These are phyloP conservation scores for Spodoptera littoralis DNA, from an alignment of 2,888 invertebrate genomes.

Conservation along the genomic window DNA sequence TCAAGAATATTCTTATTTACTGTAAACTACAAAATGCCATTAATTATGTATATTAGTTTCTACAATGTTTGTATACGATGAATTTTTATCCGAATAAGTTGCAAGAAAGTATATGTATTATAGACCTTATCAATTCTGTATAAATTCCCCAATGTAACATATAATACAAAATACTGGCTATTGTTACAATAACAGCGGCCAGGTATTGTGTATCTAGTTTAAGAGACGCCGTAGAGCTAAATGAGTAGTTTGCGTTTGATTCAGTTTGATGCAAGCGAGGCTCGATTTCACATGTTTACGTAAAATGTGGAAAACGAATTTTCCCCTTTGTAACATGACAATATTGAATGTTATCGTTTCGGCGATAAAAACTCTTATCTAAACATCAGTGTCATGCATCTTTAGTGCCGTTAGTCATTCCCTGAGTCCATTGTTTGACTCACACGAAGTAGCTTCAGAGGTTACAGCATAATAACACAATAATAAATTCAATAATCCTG, in stretches of 20 bases:
- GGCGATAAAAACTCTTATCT: constrained; percentile 33
- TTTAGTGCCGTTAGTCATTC: constrained; percentile 25
- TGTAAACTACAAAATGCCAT: no score
- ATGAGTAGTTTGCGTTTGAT: not conserved
- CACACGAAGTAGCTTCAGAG: not conserved
- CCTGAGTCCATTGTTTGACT: constrained; percentile 1
- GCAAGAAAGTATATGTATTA: no score
- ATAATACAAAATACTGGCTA: no score
- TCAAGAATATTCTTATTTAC: no score
- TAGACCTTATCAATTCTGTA: no score
- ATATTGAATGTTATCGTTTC: constrained; percentile 28
- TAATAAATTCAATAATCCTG: not conserved
- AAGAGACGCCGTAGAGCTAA: not conserved
- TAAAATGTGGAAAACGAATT: no score
- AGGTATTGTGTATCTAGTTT: no score
- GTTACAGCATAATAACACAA: not conserved
- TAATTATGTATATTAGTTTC: no score
- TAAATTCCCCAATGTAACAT: no score
- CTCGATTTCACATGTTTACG: not conserved
- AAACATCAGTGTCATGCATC: constrained; percentile 20
- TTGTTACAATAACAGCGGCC: no score
- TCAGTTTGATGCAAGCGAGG: not conserved
- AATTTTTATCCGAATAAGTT: not conserved
- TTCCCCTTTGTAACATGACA: constrained; percentile 2
- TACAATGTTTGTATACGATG: not conserved